phyloP scores from a whole-genome alignment of 2,888 invertebrate species.

The Amitus sp. region DNA sequence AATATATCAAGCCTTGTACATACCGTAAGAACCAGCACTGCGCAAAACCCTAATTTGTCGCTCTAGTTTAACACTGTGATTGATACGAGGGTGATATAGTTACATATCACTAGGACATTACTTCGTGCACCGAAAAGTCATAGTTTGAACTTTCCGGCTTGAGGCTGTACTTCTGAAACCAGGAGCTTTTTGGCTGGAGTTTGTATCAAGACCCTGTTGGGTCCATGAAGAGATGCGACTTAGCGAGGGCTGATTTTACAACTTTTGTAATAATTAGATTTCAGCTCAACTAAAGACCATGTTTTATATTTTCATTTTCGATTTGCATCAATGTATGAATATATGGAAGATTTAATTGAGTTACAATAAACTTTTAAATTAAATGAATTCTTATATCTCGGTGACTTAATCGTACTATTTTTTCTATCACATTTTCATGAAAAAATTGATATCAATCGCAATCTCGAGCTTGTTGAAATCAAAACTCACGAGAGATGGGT shows the following conservation, averaged over 20 bases:
- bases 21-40: slow-evolving; percentile 46
- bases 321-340: background rate
- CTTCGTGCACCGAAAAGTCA: slow-evolving; percentile 40
- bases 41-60: slow-evolving; percentile 64
- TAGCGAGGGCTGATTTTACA: slow-evolving; percentile 48
- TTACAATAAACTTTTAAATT: too few relatives aligned
- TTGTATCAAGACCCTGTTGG: slow-evolving; percentile 30
- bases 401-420: too few relatives aligned
- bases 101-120: slow-evolving; percentile 59
- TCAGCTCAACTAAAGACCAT: slow-evolving; percentile 41
- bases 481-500: too few relatives aligned
- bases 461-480: too few relatives aligned
- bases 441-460: too few relatives aligned
- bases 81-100: slow-evolving; percentile 63
- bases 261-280: slow-evolving; percentile 37
- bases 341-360: too few relatives aligned
- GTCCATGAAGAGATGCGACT: slow-evolving; percentile 45
- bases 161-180: slow-evolving; percentile 33
- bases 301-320: background rate
- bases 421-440: too few relatives aligned
- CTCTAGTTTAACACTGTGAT: slow-evolving; percentile 64
- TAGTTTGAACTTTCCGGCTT: slow-evolving; percentile 40
- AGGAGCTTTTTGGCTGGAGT: slow-evolving; percentile 33
- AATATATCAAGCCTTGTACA: slow-evolving; percentile 38
- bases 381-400: too few relatives aligned